Conservation (phyloP, 2,888 invertebrate species). For the Macropis europaea region DNA sequence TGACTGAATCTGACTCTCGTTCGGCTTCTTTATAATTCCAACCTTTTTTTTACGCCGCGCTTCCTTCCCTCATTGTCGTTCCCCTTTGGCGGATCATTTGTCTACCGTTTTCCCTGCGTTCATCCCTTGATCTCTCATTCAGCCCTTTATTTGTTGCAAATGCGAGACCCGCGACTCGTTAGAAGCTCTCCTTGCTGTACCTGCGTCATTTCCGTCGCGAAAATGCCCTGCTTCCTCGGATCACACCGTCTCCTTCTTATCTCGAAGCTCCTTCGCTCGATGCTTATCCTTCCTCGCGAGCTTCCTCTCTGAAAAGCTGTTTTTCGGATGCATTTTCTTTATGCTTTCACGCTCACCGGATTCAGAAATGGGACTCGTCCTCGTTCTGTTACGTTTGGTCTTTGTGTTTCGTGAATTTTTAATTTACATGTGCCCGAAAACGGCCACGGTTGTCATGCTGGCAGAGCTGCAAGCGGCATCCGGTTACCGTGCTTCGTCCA, state of each 20-base stretch:
- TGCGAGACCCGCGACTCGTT: conserved; percentile 19
- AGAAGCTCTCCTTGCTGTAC: conserved; percentile 13
- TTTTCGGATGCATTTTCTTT: too few species aligned
- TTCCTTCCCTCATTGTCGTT: not conserved
- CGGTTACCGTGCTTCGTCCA: too few species aligned
- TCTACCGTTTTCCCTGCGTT: not conserved
- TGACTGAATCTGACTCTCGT: not conserved
- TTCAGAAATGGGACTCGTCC: too few species aligned
- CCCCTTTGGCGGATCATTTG: not conserved
- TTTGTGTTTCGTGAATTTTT: too few species aligned
- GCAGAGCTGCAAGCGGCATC: not conserved
- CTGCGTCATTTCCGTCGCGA: conserved; percentile 9
- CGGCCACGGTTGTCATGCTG: too few species aligned
- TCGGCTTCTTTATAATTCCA: not conserved
- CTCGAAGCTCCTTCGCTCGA: not conserved
- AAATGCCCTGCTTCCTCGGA: not conserved
- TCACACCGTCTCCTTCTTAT: not conserved
- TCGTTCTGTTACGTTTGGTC: too few species aligned
- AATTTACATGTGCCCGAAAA: too few species aligned
- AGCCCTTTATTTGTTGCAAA: conserved; percentile 11
- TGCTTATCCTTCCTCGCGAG: not conserved
- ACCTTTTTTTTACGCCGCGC: not conserved
- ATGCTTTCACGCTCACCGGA: too few species aligned
- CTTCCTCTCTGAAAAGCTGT: not conserved
- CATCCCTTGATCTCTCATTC: conserved; percentile 3